A percentile compares a stretch with the other conserved stretches of the same genome.
Conservation (phyloP, 2,888 invertebrate genomes). For the Mallateleia sp. region DNA sequence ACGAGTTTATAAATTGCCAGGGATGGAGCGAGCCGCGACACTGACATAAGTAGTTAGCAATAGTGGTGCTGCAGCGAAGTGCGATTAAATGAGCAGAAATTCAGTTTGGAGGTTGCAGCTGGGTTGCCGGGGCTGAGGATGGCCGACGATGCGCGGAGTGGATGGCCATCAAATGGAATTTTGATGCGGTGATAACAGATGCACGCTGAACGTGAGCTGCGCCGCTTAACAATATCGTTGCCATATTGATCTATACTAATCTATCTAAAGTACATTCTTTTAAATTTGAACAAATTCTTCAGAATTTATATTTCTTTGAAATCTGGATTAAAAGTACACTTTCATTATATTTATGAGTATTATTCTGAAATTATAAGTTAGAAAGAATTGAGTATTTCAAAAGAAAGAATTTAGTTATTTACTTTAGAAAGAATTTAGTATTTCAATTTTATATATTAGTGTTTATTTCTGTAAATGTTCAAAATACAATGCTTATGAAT, state of each 20-base stretch:
- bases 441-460: too few relatives aligned
- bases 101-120: constrained; percentile 50
- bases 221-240: constrained; percentile 68
- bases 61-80: constrained; percentile 55
- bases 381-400: too few relatives aligned
- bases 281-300: too few relatives aligned
- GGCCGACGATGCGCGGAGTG: constrained; percentile 57
- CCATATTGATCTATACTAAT: constrained; percentile 59
- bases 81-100: constrained; percentile 77
- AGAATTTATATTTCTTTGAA: too few relatives aligned
- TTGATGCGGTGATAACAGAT: constrained; percentile 73
- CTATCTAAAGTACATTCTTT: constrained; percentile 42
- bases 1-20: constrained; percentile 66
- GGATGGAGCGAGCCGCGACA: constrained; percentile 61
- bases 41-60: constrained; percentile 78
- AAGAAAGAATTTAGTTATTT: too few relatives aligned
- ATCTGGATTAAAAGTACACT: too few relatives aligned
- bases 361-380: too few relatives aligned
- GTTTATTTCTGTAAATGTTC: too few relatives aligned
- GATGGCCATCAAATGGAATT: constrained; percentile 73
- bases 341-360: too few relatives aligned
- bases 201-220: constrained; percentile 47
- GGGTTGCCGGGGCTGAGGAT: constrained; percentile 50
- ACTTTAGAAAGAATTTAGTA: too few relatives aligned
- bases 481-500: too few relatives aligned